Evolutionary conservation across 2,888 invertebrate genomes (phyloP).

Genomic region (Chirona hameri): DNA sequence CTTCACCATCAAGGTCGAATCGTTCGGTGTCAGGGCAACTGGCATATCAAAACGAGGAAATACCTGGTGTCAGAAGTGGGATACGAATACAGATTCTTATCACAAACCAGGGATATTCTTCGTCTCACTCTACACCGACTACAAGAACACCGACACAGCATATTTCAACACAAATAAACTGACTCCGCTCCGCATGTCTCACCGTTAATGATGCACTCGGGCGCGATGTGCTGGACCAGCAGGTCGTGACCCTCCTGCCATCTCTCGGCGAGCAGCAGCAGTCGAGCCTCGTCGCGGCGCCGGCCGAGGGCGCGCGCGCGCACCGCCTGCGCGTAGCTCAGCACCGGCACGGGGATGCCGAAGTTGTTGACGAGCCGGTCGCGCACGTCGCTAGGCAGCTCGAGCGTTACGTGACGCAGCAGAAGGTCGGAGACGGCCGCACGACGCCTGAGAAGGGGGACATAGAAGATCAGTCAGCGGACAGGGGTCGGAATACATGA

Average conservation of each 20-base stretch:
- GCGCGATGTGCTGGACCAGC: conserved; percentile 68
- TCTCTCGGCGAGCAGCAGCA: conserved; percentile 46
- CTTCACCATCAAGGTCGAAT: too few species aligned
- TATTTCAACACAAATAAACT: too few species aligned
- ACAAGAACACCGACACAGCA: too few species aligned
- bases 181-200: conserved; percentile 39
- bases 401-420: conserved; percentile 62
- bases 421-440: conserved; percentile 61
- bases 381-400: conserved; percentile 44
- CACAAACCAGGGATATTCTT: too few species aligned
- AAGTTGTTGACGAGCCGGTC: background rate
- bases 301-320: conserved; percentile 46
- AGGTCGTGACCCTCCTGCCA: conserved; percentile 74
- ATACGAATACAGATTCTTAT: too few species aligned
- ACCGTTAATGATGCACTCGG: conserved; percentile 74
- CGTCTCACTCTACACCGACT: too few species aligned
- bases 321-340: conserved; percentile 38
- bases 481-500: too few species aligned
- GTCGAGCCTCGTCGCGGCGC: conserved; percentile 48
- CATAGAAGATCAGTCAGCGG: too few species aligned
- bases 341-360: background rate
- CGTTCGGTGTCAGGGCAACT: too few species aligned
- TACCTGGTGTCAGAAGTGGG: too few species aligned
- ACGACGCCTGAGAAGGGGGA: background rate
- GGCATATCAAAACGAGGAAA: too few species aligned